Evolutionary conservation across 2,888 invertebrate species (phyloP).

Genomic region (Philopedon plagiatum): DNA sequence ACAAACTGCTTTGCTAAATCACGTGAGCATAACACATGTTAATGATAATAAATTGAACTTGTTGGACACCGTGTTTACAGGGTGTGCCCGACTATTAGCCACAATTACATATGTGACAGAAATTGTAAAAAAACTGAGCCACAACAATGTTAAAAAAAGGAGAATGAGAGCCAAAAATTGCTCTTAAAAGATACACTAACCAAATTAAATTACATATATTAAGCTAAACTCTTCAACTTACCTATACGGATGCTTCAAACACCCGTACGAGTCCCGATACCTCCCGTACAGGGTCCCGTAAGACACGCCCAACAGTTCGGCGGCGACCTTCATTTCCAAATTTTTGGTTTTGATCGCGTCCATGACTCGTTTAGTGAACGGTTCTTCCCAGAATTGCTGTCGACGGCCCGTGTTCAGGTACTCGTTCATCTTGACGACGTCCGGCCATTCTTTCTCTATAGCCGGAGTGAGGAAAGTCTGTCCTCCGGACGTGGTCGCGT

Average conservation of each 20-base stretch:
- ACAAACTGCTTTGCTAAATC: too few relatives aligned
- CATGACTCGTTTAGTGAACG: slow-evolving; percentile 89
- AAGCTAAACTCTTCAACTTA: too few relatives aligned
- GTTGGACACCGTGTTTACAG: too few relatives aligned
- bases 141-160: too few relatives aligned
- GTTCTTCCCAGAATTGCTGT: slow-evolving; percentile 95
- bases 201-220: background rate
- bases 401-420: slow-evolving; percentile 88
- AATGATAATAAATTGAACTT: too few relatives aligned
- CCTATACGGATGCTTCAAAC: slow-evolving; percentile 90
- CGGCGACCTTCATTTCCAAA: slow-evolving; percentile 94
- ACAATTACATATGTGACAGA: too few relatives aligned
- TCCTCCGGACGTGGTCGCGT: slow-evolving; percentile 60
- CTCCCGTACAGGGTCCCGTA: slow-evolving; percentile 93
- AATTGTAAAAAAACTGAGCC: too few relatives aligned
- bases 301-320: slow-evolving; percentile 90
- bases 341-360: slow-evolving; percentile 92
- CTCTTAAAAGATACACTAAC: background rate
- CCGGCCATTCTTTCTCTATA: slow-evolving; percentile 70
- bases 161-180: too few relatives aligned
- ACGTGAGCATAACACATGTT: too few relatives aligned
- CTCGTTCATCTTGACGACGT: slow-evolving; percentile 90
- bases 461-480: slow-evolving; percentile 64
- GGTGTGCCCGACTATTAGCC: too few relatives aligned
- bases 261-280: slow-evolving; percentile 91